These are phyloP conservation scores for Steinernema khuongi DNA, from an alignment of 1,140 invertebrate genomes.

Conservation along the genomic window DNA sequence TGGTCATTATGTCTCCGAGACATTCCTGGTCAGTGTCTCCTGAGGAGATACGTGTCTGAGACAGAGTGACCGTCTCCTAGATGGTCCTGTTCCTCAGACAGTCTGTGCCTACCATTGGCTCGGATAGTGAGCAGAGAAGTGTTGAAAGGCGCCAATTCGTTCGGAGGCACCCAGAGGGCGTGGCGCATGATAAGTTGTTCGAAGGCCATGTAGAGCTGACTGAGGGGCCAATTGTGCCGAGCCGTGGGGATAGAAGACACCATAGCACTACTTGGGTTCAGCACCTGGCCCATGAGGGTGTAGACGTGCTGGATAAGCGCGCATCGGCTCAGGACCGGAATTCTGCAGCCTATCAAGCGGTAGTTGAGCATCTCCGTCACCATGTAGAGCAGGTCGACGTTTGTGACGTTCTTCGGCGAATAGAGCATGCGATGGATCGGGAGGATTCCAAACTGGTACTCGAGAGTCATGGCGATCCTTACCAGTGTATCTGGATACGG, in stretches of 20 bases:
- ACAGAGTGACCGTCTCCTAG: no score
- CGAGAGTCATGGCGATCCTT: not conserved
- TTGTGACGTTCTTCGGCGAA: conserved; percentile 12
- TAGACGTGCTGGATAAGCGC: not conserved
- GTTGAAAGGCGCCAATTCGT: conserved; percentile 8
- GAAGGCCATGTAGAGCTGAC: conserved; percentile 5
- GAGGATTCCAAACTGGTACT: not conserved
- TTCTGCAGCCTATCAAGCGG: not conserved
- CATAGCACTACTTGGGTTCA: not conserved
- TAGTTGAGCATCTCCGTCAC: conserved; percentile 19
- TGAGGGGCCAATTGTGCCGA: not conserved
- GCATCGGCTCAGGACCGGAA: not conserved
- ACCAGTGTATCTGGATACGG: conserved; percentile 5
- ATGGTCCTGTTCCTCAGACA: no score
- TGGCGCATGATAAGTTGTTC: conserved; percentile 1
- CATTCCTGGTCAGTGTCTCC: no score
- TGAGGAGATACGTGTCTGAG: no score
- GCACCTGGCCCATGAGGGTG: not conserved
- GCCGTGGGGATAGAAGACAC: not conserved
- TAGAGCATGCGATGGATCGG: conserved; percentile 11
- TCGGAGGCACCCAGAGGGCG: not conserved
- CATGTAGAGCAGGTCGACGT: conserved; percentile 19
- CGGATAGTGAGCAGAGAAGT: not conserved
- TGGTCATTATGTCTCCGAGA: no score
- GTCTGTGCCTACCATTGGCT: not conserved